phyloP scores from a whole-genome alignment of 2,888 invertebrate genomes.

The Ornithoptera priamus region DNA sequence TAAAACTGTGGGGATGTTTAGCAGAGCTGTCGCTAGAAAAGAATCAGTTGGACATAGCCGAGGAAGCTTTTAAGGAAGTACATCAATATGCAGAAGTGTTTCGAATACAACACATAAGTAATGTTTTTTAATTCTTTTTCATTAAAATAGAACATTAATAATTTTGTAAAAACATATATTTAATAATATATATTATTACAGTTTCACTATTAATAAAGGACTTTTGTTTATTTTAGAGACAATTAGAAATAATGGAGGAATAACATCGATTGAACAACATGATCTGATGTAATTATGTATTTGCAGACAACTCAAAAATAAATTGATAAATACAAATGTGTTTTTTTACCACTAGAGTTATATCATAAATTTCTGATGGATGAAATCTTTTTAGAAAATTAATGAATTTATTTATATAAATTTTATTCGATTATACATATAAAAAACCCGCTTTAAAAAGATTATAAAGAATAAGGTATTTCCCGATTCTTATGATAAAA shows the following conservation, averaged over 20 bases:
- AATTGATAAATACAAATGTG: not conserved
- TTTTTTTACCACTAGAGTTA: not conserved
- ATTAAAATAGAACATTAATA: not conserved
- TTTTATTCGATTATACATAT: too few species aligned
- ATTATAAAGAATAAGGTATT: too few species aligned
- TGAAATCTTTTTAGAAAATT: too few species aligned
- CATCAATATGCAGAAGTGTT: conserved; percentile 86
- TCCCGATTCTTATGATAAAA: too few species aligned
- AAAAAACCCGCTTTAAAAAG: too few species aligned
- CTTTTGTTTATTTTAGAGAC: conserved; percentile 20
- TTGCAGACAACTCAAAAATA: too few species aligned
- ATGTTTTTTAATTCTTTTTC: not conserved
- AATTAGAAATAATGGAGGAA: conserved; percentile 28
- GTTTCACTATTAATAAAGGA: not conserved
- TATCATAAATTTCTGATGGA: too few species aligned
- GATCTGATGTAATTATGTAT: not conserved
- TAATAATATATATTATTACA: not conserved
- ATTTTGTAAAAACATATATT: too few species aligned
- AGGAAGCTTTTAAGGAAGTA: conserved; percentile 92
- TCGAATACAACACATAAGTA: conserved; percentile 87
- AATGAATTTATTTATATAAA: too few species aligned
- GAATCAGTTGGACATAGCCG: conserved; percentile 92
- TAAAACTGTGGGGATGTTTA: conserved; percentile 94
- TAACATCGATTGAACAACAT: not conserved
- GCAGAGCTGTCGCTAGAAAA: conserved; percentile 94